phyloP scores from a whole-genome alignment of 2,797 vertebrate species.

The Enteromius mattozi region DNA sequence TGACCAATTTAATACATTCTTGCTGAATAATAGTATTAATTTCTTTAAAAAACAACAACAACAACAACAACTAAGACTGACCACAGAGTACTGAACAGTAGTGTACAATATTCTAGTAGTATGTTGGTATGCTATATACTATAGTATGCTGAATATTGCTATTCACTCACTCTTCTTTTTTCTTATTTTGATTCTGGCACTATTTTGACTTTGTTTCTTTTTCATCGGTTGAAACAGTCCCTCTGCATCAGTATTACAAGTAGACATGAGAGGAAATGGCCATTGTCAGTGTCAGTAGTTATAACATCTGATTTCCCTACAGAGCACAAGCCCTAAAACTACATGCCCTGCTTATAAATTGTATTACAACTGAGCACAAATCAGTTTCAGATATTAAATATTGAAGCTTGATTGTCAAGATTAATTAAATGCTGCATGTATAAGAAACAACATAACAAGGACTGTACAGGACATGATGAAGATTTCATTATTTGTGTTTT shows the following conservation, averaged over 20 bases:
- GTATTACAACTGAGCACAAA: not conserved
- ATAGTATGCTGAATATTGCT: not conserved
- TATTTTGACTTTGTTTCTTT: slow-evolving; percentile 1
- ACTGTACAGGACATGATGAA: not conserved
- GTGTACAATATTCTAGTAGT: not conserved
- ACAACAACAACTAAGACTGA: too few relatives aligned
- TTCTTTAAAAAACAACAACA: too few relatives aligned
- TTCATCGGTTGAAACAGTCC: not conserved
- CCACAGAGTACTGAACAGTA: not conserved
- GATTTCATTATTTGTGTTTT: slow-evolving; percentile 15
- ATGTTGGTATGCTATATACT: too few relatives aligned
- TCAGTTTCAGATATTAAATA: not conserved
- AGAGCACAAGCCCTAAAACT: slow-evolving; percentile 8
- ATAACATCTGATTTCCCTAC: slow-evolving; percentile 8
- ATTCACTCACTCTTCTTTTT: not conserved
- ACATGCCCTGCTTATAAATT: not conserved
- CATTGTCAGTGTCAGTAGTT: slow-evolving; percentile 30
- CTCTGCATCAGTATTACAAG: not conserved
- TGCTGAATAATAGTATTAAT: not conserved
- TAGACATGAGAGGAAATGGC: slow-evolving; percentile 8
- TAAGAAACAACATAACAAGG: not conserved
- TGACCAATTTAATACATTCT: not conserved
- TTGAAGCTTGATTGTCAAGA: not conserved
- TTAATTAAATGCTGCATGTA: not conserved
- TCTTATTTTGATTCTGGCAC: not conserved